These are phyloP conservation scores for Standfussiana lucernea DNA, from an alignment of 2,888 invertebrate species.

Conservation along the genomic window DNA sequence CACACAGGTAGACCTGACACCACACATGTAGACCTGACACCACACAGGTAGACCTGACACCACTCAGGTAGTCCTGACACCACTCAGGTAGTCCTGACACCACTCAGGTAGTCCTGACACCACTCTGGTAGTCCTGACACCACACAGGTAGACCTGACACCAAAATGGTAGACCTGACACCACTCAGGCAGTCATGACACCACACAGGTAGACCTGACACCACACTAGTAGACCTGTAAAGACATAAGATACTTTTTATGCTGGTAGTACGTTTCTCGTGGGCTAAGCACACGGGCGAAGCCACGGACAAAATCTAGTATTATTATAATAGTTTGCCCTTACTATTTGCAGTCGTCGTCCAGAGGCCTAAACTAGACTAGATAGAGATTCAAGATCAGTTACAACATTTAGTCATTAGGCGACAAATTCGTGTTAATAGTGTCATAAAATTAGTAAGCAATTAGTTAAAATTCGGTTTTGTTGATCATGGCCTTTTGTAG, in stretches of 20 bases:
- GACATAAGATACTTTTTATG: background rate
- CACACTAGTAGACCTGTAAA: background rate
- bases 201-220: background rate
- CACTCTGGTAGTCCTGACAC: background rate
- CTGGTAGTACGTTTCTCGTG: background rate
- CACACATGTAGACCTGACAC: background rate
- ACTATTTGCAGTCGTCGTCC: background rate
- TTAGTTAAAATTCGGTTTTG: background rate
- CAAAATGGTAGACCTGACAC: background rate
- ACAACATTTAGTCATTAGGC: background rate
- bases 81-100: background rate
- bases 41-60: background rate
- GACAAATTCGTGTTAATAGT: constrained; percentile 7
- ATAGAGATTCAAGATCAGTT: constrained; percentile 24
- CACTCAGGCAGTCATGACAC: background rate
- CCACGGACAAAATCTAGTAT: background rate
- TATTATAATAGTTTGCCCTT: background rate
- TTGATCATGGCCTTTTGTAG: background rate
- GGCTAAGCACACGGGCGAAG: background rate
- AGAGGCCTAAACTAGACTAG: background rate
- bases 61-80: background rate
- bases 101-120: background rate
- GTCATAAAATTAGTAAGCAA: background rate
- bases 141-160: background rate
- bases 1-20: too few species aligned